Evolutionary conservation across 2,888 invertebrate species (phyloP), one percentile per base, ranked within the genome.

Genomic region (Epistrophe eligans): DNA sequence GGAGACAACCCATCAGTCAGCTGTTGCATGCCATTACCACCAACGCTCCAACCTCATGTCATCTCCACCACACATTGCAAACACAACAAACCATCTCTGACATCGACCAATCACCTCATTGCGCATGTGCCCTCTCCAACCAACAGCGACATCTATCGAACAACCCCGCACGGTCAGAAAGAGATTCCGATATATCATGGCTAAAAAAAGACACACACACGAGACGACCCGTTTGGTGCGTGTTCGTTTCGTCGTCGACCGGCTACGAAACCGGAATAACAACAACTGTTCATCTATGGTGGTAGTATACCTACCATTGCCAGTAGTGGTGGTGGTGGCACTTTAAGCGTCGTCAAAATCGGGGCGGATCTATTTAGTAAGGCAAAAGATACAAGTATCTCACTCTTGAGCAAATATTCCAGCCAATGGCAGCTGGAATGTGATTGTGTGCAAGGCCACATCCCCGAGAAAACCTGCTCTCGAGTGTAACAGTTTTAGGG

Each of bases 81-180:
- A 79, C 83, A 87, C 55, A 76, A 76, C 72, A 81, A 79, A 79
- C 71, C 45, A 45, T 81, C 66, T 72, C 71, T 38, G 76, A 72
- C 76, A 72, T 48, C 72, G 24, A 77, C 87, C 87, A 87, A 87
- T 87, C 79, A 62, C 10, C 40, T 72, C 19, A 76, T 52, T 87
- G 87, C 87, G 87, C 87, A 87, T 87, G 87, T 79, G 79, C 79
- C 72, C 74, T 79, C 87, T 83, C 62, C 79, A 76, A 79, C 79
- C 83, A 87, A 87, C 87, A 87, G 79, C 83, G 83, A 83, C 83
- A 87, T 87, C 87, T 87, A 87, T 79, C 43, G 87, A 79, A 83
- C 79, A 72, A 72, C 83, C 74, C 79, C 50, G 52, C 76, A 66
- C 57, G 24, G 66, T 40, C 15, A 74, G 72, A 83, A 83, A 76